These are phyloP conservation scores for Premnoplex brunnescens DNA, from an alignment of 2,797 vertebrate species.

Conservation along the genomic window DNA sequence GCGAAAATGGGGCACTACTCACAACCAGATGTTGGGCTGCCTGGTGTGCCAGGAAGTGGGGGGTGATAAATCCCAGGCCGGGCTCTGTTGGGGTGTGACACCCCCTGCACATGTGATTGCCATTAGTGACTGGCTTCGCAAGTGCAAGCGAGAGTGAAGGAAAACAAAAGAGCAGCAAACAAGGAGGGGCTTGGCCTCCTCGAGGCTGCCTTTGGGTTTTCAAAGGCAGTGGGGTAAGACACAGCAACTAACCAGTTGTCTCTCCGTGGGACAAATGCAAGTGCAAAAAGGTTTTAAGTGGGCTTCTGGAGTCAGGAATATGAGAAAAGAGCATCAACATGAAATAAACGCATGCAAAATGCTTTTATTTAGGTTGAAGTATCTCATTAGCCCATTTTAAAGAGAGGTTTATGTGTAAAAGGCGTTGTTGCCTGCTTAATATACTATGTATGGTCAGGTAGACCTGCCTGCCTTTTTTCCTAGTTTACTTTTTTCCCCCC, in stretches of 20 bases:
- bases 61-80: slow-evolving; percentile 30
- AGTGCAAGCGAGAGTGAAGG: background rate
- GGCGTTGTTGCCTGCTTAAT: background rate
- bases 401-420: background rate
- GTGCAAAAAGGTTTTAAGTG: background rate
- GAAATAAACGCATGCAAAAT: background rate
- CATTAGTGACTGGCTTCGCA: background rate
- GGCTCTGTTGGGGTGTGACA: background rate
- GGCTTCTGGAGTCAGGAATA: background rate
- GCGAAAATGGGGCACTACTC: background rate
- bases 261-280: background rate
- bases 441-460: background rate
- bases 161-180: background rate
- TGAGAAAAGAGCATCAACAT: background rate
- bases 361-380: background rate
- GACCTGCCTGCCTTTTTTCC: background rate
- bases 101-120: background rate
- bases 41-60: background rate
- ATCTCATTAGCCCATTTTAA: background rate
- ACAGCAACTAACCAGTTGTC: rapidly evolving
- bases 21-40: slow-evolving; percentile 39
- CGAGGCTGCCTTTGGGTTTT: rapidly evolving
- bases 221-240: background rate
- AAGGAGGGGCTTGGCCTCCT: background rate
- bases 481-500: background rate